Conservation (phyloP, 2,888 invertebrate species). For the Meteorus colon region DNA sequence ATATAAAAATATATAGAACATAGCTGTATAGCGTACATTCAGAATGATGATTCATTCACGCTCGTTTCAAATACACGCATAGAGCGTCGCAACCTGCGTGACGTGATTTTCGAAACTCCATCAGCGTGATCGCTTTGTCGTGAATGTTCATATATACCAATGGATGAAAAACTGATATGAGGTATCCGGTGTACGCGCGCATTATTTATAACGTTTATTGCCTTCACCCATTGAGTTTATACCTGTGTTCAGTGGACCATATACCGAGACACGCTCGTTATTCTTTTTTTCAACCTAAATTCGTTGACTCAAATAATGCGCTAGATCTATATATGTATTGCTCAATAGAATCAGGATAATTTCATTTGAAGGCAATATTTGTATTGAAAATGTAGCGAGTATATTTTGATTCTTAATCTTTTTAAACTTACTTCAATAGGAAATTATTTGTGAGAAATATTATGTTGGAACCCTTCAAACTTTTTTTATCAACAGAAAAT, state of each 20-base stretch:
- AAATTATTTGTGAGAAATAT: too few relatives aligned
- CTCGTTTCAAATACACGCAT: conserved; percentile 7
- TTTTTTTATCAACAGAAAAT: too few relatives aligned
- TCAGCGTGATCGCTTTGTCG: conserved; percentile 47
- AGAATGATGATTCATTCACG: conserved; percentile 6
- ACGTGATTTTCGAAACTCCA: conserved; percentile 49
- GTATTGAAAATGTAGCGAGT: too few relatives aligned
- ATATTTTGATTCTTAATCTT: too few relatives aligned
- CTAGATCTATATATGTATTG: too few relatives aligned
- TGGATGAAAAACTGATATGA: conserved; percentile 53
- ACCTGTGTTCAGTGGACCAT: background rate
- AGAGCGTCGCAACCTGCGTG: conserved; percentile 41
- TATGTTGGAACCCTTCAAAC: too few relatives aligned
- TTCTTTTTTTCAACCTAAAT: background rate
- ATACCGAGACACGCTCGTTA: background rate
- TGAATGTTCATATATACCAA: conserved; percentile 43
- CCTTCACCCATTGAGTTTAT: conserved; percentile 14
- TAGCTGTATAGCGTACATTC: background rate
- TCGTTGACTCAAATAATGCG: background rate
- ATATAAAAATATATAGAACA: background rate
- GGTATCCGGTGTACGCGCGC: conserved; percentile 30
- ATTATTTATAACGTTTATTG: conserved; percentile 33
- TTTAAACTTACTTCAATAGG: too few relatives aligned
- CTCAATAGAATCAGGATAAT: background rate
- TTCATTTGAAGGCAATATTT: too few relatives aligned